phyloP scores from a whole-genome alignment of 2,888 invertebrate species.

The Amorpha juglandis region DNA sequence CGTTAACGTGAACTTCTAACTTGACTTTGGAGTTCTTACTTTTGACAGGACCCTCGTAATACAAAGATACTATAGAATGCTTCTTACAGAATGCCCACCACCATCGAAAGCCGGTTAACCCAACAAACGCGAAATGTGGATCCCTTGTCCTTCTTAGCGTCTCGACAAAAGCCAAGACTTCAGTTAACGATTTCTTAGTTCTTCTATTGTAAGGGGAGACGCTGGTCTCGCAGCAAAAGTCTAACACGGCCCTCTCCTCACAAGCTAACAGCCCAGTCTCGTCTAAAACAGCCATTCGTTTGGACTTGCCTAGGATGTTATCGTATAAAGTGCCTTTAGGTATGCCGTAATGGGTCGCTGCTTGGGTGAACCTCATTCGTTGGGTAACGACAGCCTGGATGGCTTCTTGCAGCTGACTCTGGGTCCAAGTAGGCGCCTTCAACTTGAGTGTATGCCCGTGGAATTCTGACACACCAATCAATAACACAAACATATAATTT shows the following conservation, averaged over 20 bases:
- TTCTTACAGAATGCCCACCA: conserved; percentile 94
- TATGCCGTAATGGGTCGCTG: conserved; percentile 88
- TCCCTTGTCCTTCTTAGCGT: conserved; percentile 83
- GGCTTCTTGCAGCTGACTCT: conserved; percentile 89
- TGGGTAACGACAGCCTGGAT: conserved; percentile 90
- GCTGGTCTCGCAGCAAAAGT: conserved; percentile 89
- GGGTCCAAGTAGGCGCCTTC: conserved; percentile 90
- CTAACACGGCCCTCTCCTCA: conserved; percentile 87
- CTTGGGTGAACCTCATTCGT: conserved; percentile 91
- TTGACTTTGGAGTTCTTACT: conserved; percentile 52
- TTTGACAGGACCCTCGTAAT: conserved; percentile 56
- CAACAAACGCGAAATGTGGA: conserved; percentile 87
- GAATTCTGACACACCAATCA: conserved; percentile 64
- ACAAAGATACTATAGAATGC: conserved; percentile 87
- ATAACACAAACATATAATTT: conserved; percentile 25
- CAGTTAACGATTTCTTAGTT: conserved; percentile 87
- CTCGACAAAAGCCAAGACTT: conserved; percentile 87
- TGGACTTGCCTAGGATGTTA: conserved; percentile 90
- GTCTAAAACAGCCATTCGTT: conserved; percentile 89
- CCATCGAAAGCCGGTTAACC: conserved; percentile 90
- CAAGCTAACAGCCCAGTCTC: conserved; percentile 85
- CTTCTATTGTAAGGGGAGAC: conserved; percentile 88
- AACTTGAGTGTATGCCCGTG: conserved; percentile 87
- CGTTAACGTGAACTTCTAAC: conserved; percentile 52
- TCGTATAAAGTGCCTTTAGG: conserved; percentile 91